Percentiles rank a stretch among this genome's conserved stretches.
phyloP scores from a whole-genome alignment of 2,113 vertebrate species.

The Nibea albiflora region DNA sequence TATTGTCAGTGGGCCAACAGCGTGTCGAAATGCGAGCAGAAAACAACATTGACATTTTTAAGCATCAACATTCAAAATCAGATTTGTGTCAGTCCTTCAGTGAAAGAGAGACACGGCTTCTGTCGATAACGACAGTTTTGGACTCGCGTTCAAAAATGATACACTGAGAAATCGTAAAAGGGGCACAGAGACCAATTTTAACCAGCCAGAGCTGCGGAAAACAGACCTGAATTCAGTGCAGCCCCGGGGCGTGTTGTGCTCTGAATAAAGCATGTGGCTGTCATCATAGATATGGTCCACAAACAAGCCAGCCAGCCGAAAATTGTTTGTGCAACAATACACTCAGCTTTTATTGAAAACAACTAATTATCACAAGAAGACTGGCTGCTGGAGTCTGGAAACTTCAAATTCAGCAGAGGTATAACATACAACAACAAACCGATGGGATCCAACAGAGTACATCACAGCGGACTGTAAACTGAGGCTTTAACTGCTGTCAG shows the following conservation, averaged over 20 bases:
- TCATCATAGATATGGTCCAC: slow-evolving; percentile 4
- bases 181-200: not conserved
- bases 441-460: not conserved
- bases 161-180: not conserved
- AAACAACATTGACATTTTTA: too few relatives aligned
- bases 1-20: too few relatives aligned
- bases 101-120: not conserved
- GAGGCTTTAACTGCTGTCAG: not conserved
- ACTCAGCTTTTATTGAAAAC: not conserved
- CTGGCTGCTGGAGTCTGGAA: not conserved
- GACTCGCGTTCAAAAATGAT: not conserved
- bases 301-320: not conserved
- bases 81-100: too few relatives aligned
- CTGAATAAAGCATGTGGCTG: slow-evolving; percentile 34
- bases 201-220: not conserved
- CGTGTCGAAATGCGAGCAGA: too few relatives aligned
- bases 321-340: not conserved
- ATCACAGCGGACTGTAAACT: not conserved
- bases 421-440: not conserved
- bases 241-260: slow-evolving; percentile 15
- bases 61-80: too few relatives aligned
- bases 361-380: not conserved
- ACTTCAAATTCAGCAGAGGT: not conserved
- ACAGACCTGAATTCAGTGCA: not conserved
- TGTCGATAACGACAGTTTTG: not conserved